Base-by-base conservation (phyloP, 2,888 invertebrate genomes). In the Patella depressa region DNA sequence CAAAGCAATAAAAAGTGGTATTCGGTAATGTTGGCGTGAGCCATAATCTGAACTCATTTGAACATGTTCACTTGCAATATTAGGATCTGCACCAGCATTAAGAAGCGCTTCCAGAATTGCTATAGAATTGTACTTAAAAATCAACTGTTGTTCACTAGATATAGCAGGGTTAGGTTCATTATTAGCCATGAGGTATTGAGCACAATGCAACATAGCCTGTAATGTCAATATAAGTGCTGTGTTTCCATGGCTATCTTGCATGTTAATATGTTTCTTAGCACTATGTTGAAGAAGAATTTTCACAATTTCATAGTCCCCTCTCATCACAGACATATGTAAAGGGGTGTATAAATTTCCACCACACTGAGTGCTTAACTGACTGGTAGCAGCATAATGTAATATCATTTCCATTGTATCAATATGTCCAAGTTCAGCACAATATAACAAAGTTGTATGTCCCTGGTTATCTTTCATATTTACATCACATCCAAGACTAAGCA, bases 291-390 rank as follows among this genome's bases (percentile, higher is more conserved):
- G 79, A 15, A 85, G 78, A 15, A 80, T 75, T 65, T 75, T 55
- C 2, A 85, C 82, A 82, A 84, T 85, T 24, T 82, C 81, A n/a
- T 82, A 72, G 70, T 84, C 84, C 45, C 84, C 82, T 74, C 76
- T 81, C 85, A 85, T 85, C 12, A 79, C 81, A 0, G 82, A 84
- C 82, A 85, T 85, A 53, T 85, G 85, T n/a, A 85, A 72, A 24
- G 85, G 85, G 12, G 84, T 84, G 71, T 82, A 83, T n/a, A 77
- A 72, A 73, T 82, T 84, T 1, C 80, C 81, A 34, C 77, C 74
- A 72, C 80, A 81, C 11, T 76, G 75, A 14, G 74, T 76, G 9
- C 76, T 78, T 15, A 83, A 73, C 72, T 83, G 81, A 70, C 71
- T 77, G 54, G 80, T 79, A 7, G 79, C 77, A 65, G 81, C 83